Evolutionary conservation across 2,113 vertebrate genomes (phyloP).

Genomic region (Eulemur rufifrons): DNA sequence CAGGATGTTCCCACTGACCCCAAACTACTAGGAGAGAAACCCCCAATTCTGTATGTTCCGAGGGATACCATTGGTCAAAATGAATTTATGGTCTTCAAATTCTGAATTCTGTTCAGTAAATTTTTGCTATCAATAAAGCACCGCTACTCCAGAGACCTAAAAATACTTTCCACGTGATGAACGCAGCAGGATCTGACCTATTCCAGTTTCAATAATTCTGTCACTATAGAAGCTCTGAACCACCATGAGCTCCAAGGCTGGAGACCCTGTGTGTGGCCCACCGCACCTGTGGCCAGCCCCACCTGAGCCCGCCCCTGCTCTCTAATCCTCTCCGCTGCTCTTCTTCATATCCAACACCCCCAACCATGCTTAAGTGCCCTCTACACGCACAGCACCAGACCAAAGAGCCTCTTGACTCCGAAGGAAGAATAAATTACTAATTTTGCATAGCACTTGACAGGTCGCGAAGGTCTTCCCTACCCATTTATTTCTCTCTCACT

Average conservation of each 20-base stretch:
- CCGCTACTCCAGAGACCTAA: not conserved
- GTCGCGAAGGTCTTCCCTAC: not conserved
- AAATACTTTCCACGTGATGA: constrained; percentile 18
- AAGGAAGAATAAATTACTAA: constrained; percentile 32
- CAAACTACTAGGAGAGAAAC: not conserved
- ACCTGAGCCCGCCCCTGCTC: not conserved
- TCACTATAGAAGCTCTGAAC: not conserved
- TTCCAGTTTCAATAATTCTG: not conserved
- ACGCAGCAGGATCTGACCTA: not conserved
- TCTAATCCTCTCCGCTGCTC: not conserved
- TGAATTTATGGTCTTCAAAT: not conserved
- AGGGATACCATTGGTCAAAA: not conserved
- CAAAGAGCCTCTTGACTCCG: constrained; percentile 56
- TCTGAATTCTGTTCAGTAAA: not conserved
- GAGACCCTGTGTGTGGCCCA: not conserved
- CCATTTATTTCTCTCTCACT: not conserved
- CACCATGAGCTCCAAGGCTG: not conserved
- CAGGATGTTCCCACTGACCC: constrained; percentile 34
- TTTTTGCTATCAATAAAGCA: not conserved
- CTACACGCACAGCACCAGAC: not conserved
- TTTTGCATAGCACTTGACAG: not conserved
- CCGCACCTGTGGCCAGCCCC: not conserved
- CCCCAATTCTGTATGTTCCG: not conserved
- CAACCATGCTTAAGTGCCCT: not conserved
- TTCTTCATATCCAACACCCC: not conserved